These are phyloP conservation scores for Cyprinodon variegatus DNA, from an alignment of 2,113 vertebrate species.

Conservation along the genomic window DNA sequence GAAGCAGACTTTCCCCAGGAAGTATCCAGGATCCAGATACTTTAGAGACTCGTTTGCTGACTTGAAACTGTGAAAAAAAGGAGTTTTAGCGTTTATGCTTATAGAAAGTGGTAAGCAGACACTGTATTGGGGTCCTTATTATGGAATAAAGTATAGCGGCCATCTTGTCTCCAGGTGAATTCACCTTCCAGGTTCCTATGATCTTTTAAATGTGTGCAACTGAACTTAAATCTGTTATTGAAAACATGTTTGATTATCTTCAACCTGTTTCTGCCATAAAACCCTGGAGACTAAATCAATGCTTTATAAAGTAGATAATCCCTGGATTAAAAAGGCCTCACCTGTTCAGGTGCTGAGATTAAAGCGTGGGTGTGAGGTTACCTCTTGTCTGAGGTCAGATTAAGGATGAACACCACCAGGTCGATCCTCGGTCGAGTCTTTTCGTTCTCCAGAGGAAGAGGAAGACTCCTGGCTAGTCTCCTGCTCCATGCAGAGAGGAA, in stretches of 20 bases:
- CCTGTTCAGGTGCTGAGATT: not conserved
- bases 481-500: constrained; percentile 44
- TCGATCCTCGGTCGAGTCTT: constrained; percentile 78
- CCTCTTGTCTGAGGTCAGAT: constrained; percentile 64
- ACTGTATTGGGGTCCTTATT: not conserved
- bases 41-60: constrained; percentile 72
- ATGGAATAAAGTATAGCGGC: not conserved
- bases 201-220: not conserved
- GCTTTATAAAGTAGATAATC: not conserved
- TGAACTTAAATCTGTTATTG: too few species aligned
- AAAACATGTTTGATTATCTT: too few species aligned
- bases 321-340: not conserved
- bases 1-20: constrained; percentile 82
- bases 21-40: constrained; percentile 76
- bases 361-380: not conserved
- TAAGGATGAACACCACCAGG: constrained; percentile 80
- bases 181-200: not conserved
- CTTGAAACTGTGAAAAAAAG: constrained; percentile 62
- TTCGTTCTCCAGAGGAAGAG: constrained; percentile 74
- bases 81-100: not conserved
- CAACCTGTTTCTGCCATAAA: not conserved
- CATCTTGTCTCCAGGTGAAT: not conserved
- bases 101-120: not conserved
- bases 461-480: constrained; percentile 77
- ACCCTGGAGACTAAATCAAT: not conserved